Conservation (phyloP, 2,113 vertebrate genomes). For the Sus scrofa region DNA sequence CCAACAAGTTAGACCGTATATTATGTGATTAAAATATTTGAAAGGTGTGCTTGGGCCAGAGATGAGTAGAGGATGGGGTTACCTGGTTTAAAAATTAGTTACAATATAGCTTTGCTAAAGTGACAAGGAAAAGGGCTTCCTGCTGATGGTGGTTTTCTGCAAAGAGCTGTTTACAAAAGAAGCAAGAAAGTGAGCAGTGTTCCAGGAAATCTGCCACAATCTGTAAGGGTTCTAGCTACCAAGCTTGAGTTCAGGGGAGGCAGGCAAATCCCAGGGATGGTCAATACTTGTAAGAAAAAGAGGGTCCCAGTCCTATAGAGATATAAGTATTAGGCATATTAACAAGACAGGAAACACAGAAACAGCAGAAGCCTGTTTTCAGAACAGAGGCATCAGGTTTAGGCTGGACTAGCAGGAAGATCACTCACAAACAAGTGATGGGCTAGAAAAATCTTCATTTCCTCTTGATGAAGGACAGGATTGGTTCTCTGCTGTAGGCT, state of each 20-base stretch:
- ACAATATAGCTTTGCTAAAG: no score
- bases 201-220: background rate
- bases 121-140: no score
- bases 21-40: no score
- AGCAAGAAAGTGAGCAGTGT: background rate
- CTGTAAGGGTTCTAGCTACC: background rate
- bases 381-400: background rate
- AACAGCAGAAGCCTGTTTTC: slow-evolving; percentile 4
- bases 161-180: background rate
- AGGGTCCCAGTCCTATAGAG: background rate
- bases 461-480: background rate
- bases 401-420: background rate
- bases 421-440: background rate
- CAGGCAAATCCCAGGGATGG: background rate
- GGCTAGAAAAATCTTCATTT: background rate
- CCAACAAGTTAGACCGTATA: no score
- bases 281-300: background rate
- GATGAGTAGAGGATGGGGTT: no score
- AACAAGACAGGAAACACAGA: background rate
- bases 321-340: background rate
- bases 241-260: background rate
- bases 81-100: no score
- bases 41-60: no score
- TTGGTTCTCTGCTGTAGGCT: background rate
- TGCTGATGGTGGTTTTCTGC: no score